Percentiles rank a stretch among this genome's conserved stretches.
Conservation (phyloP, 2,113 vertebrate species). For the Ailuropoda melanoleuca region DNA sequence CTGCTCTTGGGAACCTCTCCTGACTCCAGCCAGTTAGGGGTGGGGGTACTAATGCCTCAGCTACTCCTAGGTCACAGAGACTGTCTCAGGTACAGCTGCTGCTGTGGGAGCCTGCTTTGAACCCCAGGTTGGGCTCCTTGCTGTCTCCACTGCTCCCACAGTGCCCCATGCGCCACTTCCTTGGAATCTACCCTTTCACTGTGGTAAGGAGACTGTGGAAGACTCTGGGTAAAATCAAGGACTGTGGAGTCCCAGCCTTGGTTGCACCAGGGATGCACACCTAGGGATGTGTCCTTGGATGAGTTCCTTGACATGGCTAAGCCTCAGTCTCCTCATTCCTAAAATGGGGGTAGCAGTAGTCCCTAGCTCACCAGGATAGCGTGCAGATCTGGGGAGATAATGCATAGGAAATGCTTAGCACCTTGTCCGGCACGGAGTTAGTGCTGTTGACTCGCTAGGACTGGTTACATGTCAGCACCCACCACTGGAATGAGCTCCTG, state of each 20-base stretch:
- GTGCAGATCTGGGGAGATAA: not conserved
- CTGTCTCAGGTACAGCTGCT: not conserved
- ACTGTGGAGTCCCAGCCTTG: not conserved
- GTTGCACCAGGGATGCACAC: not conserved
- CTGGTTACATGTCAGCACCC: fast-evolving
- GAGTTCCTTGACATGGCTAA: not conserved
- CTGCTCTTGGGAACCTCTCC: not conserved
- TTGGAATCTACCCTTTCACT: fast-evolving
- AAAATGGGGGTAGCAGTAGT: not conserved
- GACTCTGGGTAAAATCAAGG: not conserved
- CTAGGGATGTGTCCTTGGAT: not conserved
- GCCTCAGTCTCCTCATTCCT: not conserved
- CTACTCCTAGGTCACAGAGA: not conserved
- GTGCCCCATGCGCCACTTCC: not conserved
- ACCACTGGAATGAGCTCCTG: not conserved
- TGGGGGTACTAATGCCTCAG: not conserved
- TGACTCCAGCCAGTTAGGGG: not conserved
- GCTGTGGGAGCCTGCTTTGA: not conserved
- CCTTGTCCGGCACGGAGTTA: not conserved
- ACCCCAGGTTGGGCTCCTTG: not conserved
- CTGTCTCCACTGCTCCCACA: not conserved
- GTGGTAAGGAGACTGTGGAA: not conserved
- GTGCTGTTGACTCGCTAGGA: not conserved
- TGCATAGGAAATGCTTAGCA: not conserved
- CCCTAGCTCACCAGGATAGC: not conserved